Conservation (phyloP, 2,113 vertebrate species). For the Pelecanoides urinatrix region DNA sequence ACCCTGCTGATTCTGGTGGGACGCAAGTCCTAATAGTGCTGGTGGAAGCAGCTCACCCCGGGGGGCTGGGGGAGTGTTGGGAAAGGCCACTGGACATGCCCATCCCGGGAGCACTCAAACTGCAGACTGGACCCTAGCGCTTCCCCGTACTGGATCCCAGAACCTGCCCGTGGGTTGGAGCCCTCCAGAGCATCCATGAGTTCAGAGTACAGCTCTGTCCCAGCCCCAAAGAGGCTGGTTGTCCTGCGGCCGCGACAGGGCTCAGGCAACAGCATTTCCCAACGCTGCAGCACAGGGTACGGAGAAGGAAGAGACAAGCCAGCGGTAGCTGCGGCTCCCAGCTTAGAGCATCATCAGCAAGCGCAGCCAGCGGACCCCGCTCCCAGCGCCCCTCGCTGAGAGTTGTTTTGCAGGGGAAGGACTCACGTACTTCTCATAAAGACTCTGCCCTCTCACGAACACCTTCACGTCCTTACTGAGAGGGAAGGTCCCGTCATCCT, state of each 20-base stretch:
- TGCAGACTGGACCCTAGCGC: not conserved
- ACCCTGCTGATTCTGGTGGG: not conserved
- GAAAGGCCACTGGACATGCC: fast-evolving
- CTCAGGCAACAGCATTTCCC: not conserved
- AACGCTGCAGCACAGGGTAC: fast-evolving
- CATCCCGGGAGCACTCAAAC: not conserved
- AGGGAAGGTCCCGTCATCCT: constrained; percentile 87
- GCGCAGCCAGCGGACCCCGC: not conserved
- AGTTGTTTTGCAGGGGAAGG: not conserved
- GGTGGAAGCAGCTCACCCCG: not conserved
- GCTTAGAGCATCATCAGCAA: not conserved
- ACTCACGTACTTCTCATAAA: constrained; percentile 84
- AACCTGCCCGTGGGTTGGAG: not conserved
- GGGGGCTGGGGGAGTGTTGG: not conserved
- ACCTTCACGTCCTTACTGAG: constrained; percentile 84
- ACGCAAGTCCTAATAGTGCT: fast-evolving
- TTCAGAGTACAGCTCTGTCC: not conserved
- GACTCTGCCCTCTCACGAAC: constrained; percentile 80
- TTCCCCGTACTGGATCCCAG: not conserved
- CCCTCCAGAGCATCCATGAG: not conserved
- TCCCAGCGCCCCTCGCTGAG: fast-evolving
- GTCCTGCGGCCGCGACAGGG: not conserved
- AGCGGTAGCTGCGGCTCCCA: not conserved
- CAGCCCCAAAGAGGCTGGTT: fast-evolving
- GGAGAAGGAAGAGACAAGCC: not conserved